phyloP scores from a whole-genome alignment of 2,113 vertebrate species.

The Pomatostomus ruficeps region DNA sequence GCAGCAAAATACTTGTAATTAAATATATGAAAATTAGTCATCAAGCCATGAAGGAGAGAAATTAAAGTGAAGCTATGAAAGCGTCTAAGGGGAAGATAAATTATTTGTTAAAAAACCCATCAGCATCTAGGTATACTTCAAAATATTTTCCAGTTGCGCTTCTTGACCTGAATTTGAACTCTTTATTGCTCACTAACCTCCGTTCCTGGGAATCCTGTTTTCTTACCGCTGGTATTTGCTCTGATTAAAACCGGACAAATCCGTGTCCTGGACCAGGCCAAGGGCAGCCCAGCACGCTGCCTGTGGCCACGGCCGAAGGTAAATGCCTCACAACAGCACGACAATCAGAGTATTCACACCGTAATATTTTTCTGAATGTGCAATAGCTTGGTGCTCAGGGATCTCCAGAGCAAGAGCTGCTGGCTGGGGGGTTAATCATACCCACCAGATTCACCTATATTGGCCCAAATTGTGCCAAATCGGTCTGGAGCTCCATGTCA shows the following conservation, averaged over 20 bases:
- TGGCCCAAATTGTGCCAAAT: neutral
- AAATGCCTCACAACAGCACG: neutral
- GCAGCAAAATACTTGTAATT: neutral
- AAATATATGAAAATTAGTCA: neutral
- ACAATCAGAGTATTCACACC: rapidly evolving
- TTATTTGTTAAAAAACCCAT: neutral
- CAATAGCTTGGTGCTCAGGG: neutral
- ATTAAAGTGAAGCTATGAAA: neutral
- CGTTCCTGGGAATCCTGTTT: neutral
- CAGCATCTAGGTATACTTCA: neutral
- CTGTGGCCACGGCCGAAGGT: neutral
- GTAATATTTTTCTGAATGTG: neutral
- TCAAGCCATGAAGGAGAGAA: neutral
- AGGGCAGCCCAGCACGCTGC: neutral
- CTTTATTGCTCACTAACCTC: neutral
- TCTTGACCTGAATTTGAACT: neutral
- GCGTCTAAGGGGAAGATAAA: neutral
- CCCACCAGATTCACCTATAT: neutral
- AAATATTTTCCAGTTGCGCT: neutral
- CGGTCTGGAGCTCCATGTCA: neutral
- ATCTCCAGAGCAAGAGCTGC: neutral
- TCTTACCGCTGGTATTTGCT: neutral
- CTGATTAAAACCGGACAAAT: neutral
- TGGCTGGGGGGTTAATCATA: neutral
- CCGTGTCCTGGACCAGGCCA: neutral